phyloP scores from a whole-genome alignment of 1,140 invertebrate genomes.

The Cylas formicarius region DNA sequence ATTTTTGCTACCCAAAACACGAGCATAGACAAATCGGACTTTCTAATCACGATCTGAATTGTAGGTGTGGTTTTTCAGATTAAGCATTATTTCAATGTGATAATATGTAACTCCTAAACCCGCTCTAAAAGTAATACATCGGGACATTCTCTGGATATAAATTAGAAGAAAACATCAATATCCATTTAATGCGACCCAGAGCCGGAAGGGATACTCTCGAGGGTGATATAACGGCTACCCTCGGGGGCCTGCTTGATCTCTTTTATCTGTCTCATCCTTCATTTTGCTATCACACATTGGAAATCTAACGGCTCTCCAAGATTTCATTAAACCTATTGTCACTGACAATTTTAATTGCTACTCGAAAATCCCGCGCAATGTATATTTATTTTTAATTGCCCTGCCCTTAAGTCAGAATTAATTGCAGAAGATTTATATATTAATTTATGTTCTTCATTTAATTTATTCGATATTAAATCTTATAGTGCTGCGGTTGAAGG shows the following conservation, averaged over 20 bases:
- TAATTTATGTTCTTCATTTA: conserved; percentile 1
- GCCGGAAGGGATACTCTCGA: conserved; percentile 17
- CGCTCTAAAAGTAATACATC: too few relatives aligned
- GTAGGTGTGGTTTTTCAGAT: too few relatives aligned
- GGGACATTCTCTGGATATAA: too few relatives aligned
- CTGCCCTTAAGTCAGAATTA: background rate
- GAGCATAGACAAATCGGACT: too few relatives aligned
- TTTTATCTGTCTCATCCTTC: conserved; percentile 24
- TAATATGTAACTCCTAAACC: too few relatives aligned
- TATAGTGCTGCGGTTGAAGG: too few relatives aligned
- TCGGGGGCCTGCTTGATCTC: conserved; percentile 24
- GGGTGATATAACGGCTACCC: conserved; percentile 16
- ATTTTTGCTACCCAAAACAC: too few relatives aligned
- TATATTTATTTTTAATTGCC: conserved; percentile 1
- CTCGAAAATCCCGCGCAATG: conserved; percentile 16
- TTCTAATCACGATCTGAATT: too few relatives aligned
- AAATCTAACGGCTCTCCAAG: conserved; percentile 16
- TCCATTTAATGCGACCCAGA: conserved; percentile 16
- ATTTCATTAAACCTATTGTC: conserved; percentile 24
- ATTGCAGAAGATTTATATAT: background rate
- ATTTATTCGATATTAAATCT: background rate
- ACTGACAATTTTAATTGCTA: conserved; percentile 24
- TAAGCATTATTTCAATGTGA: too few relatives aligned
- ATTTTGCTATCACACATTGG: conserved; percentile 24
- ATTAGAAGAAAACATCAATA: background rate